Conservation (phyloP, 1,140 invertebrate species). For the Heliconius congener region DNA sequence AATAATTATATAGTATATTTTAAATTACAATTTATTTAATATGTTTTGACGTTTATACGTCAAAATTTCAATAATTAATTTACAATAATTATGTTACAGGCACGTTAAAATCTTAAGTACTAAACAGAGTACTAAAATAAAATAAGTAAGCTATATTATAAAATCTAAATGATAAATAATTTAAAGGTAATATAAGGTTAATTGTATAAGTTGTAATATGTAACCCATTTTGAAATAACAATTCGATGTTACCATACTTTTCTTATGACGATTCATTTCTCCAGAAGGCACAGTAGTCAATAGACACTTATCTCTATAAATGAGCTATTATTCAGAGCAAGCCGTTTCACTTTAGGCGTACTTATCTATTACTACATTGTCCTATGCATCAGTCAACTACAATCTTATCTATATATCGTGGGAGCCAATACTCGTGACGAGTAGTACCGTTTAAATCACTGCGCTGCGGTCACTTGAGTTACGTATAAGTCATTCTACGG, state of each 20-base stretch:
- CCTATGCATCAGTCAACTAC: slow-evolving; percentile 75
- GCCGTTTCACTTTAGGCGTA: slow-evolving; percentile 60
- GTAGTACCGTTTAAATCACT: slow-evolving; percentile 52
- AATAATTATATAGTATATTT: not conserved
- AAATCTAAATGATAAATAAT: too few species aligned
- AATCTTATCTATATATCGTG: slow-evolving; percentile 79
- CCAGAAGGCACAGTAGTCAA: slow-evolving; percentile 29
- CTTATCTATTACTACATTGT: slow-evolving; percentile 77
- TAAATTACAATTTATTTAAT: not conserved
- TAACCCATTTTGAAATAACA: too few species aligned
- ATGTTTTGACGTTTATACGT: not conserved
- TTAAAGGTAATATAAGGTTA: too few species aligned
- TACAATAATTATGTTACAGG: too few species aligned
- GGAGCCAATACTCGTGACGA: slow-evolving; percentile 63
- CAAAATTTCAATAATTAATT: too few species aligned
- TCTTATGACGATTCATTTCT: slow-evolving; percentile 45
- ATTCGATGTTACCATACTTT: not conserved
- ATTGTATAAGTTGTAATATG: too few species aligned
- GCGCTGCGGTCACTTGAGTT: slow-evolving; percentile 49
- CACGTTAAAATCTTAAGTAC: too few species aligned
- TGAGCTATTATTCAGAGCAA: slow-evolving; percentile 64
- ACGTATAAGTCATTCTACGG: slow-evolving; percentile 36
- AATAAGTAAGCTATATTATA: too few species aligned
- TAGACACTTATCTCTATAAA: slow-evolving; percentile 73
- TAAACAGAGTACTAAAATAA: too few species aligned